Percentiles rank a stretch among this genome's conserved stretches.
phyloP scores from a whole-genome alignment of 1,140 invertebrate species.

The Cyclina sinensis region DNA sequence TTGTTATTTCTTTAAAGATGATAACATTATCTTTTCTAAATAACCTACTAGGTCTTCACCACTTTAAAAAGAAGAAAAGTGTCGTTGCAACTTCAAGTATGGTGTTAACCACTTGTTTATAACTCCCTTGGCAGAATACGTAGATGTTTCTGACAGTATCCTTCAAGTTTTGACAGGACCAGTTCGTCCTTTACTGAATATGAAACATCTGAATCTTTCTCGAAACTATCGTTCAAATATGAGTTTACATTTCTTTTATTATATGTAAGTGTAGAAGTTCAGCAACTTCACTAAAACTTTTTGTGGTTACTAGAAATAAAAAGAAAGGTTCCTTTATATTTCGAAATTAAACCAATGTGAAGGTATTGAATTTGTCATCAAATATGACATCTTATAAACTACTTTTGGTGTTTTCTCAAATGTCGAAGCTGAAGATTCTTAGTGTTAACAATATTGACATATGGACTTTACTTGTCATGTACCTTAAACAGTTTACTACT shows the following conservation, averaged over 20 bases:
- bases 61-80: no score
- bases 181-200: neutral
- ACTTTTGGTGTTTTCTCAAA: neutral
- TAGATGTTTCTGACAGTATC: slow-evolving; percentile 11
- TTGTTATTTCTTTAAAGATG: slow-evolving; percentile 2
- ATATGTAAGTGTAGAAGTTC: neutral
- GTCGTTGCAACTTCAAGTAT: no score
- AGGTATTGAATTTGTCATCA: slow-evolving; percentile 48
- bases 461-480: neutral
- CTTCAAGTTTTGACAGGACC: neutral
- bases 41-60: no score
- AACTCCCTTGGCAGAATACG: neutral
- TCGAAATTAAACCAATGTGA: slow-evolving; percentile 1
- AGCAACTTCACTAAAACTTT: slow-evolving; percentile 40
- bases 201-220: slow-evolving; percentile 44
- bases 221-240: slow-evolving; percentile 32
- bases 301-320: slow-evolving; percentile 13
- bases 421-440: neutral
- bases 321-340: neutral
- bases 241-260: slow-evolving; percentile 13
- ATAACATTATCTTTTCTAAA: neutral
- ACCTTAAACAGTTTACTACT: slow-evolving; percentile 12
- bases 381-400: slow-evolving; percentile 14
- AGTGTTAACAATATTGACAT: slow-evolving; percentile 50
- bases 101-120: no score